Evolutionary conservation across 2,888 invertebrate genomes (phyloP).

Genomic region (Eupithecia pulchellata): DNA sequence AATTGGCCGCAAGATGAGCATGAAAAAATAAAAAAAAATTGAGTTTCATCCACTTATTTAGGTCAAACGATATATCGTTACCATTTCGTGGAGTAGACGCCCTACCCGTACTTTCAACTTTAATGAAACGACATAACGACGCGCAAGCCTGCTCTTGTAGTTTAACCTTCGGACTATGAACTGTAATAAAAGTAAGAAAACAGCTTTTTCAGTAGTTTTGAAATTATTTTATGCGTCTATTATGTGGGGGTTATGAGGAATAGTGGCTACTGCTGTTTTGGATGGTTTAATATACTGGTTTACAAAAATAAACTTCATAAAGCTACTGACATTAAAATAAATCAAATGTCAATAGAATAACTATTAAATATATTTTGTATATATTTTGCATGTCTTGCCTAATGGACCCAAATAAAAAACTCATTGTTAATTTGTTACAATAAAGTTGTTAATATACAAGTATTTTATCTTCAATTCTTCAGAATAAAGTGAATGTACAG

Average conservation of each 20-base stretch:
- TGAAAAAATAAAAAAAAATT: too few species aligned
- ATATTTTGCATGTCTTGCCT: too few species aligned
- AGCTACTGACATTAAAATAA: too few species aligned
- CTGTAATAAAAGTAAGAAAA: slow-evolving; percentile 10
- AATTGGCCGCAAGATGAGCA: too few species aligned
- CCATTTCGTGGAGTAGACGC: neutral
- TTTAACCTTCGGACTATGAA: slow-evolving; percentile 9
- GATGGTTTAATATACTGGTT: neutral
- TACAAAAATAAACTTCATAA: neutral
- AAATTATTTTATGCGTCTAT: neutral
- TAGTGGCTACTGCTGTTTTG: neutral
- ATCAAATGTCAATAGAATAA: too few species aligned
- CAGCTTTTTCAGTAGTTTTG: slow-evolving; percentile 11
- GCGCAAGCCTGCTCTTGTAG: slow-evolving; percentile 2
- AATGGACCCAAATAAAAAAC: too few species aligned
- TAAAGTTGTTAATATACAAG: too few species aligned
- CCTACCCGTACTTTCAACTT: neutral
- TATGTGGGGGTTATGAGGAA: neutral
- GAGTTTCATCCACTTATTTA: too few species aligned
- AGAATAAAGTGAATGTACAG: too few species aligned
- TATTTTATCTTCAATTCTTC: too few species aligned
- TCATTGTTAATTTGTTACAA: too few species aligned
- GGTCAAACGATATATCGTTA: neutral
- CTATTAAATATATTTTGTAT: too few species aligned
- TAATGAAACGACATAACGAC: slow-evolving; percentile 4